Conservation (phyloP, 1,140 invertebrate genomes). For the Spodoptera litura region DNA sequence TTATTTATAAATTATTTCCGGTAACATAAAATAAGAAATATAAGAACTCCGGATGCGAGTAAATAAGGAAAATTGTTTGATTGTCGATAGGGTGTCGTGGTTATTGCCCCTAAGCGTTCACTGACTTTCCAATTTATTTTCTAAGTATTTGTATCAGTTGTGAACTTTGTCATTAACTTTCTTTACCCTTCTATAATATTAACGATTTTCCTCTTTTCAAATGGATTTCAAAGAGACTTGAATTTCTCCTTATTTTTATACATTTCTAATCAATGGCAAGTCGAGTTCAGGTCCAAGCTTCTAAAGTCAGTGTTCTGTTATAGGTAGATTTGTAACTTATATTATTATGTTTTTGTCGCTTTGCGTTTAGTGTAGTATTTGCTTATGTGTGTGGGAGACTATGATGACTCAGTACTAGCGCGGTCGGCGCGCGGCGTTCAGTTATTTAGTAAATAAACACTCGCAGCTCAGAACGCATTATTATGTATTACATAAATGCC, state of each 20-base stretch:
- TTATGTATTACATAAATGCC: conserved; percentile 32
- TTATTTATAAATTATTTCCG: not conserved
- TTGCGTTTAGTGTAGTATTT: not conserved
- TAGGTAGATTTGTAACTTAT: no score
- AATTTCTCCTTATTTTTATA: not conserved
- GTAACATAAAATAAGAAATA: not conserved
- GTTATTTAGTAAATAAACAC: conserved; percentile 44
- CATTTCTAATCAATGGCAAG: no score
- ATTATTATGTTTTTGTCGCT: no score
- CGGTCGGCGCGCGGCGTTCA: conserved; percentile 1
- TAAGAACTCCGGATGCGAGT: not conserved
- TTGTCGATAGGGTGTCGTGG: not conserved
- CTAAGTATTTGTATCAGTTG: conserved; percentile 3
- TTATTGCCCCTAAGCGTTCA: not conserved
- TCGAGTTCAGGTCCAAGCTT: no score
- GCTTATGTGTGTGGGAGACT: conserved; percentile 19
- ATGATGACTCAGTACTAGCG: conserved; percentile 33
- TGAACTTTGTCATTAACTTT: not conserved
- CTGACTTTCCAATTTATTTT: not conserved
- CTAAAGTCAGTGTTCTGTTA: no score
- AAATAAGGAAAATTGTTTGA: not conserved
- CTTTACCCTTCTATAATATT: conserved; percentile 1
- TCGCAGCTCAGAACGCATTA: not conserved
- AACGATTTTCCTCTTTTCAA: not conserved
- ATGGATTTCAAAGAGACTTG: not conserved